These are phyloP conservation scores for Arizona elegans DNA, from an alignment of 2,113 vertebrate genomes.

Conservation along the genomic window DNA sequence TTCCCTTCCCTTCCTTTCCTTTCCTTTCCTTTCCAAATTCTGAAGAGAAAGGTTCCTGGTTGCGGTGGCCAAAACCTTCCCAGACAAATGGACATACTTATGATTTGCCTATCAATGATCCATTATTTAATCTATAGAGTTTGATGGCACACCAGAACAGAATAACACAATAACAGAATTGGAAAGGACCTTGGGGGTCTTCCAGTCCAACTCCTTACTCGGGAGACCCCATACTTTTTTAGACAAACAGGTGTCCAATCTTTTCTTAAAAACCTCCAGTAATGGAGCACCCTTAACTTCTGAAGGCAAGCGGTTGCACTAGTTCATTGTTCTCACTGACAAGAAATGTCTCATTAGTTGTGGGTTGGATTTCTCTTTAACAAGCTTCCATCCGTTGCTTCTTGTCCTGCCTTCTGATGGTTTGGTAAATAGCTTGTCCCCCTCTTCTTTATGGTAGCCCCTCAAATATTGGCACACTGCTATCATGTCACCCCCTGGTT, in stretches of 20 bases:
- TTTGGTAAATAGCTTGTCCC: not conserved
- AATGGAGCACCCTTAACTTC: too few species aligned
- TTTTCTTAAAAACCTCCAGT: not conserved
- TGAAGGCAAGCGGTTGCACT: too few species aligned
- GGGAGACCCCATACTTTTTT: not conserved
- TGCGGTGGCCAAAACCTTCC: not conserved
- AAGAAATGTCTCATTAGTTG: too few species aligned
- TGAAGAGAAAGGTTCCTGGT: not conserved
- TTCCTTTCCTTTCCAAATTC: not conserved
- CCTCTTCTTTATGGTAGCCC: not conserved
- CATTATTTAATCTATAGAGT: not conserved
- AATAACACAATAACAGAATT: not conserved
- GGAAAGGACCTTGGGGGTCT: too few species aligned
- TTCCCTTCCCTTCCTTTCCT: fast-evolving
- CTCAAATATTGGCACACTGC: not conserved
- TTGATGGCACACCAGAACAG: not conserved
- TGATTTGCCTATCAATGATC: not conserved
- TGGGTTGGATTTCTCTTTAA: too few species aligned
- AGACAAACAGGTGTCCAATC: not conserved
- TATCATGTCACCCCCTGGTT: not conserved
- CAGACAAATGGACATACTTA: not conserved
- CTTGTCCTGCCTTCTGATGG: not conserved
- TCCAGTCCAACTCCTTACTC: not conserved
- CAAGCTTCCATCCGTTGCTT: not conserved
- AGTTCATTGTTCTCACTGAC: too few species aligned